Evolutionary conservation across 1,140 invertebrate species (phyloP).

Genomic region (Physella acuta): DNA sequence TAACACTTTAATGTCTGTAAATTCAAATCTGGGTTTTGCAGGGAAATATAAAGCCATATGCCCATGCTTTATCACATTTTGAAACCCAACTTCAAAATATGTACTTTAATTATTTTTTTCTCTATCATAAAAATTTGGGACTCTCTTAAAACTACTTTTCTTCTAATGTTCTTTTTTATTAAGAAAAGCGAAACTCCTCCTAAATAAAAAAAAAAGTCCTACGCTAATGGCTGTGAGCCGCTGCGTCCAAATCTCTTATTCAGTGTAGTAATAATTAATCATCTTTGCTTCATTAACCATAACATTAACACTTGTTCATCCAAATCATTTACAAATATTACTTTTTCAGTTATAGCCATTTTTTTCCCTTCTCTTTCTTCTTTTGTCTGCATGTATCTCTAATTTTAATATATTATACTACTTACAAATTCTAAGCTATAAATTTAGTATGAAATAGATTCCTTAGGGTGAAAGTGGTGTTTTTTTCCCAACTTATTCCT

Average conservation of each 20-base stretch:
- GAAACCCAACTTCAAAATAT: too few relatives aligned
- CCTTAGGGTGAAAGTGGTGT: too few relatives aligned
- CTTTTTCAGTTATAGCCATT: background rate
- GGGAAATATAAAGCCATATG: background rate
- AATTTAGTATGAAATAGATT: too few relatives aligned
- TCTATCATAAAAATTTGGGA: too few relatives aligned
- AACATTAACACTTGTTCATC: background rate
- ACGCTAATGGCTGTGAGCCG: too few relatives aligned
- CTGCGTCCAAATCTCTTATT: background rate
- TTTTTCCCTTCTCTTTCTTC: background rate
- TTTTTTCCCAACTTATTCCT: too few relatives aligned
- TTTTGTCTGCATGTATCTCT: conserved; percentile 7
- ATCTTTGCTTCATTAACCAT: conserved; percentile 19
- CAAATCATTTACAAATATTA: background rate
- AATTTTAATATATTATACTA: background rate
- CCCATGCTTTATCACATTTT: conserved; percentile 1
- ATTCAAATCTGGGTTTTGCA: background rate
- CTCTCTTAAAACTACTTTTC: too few relatives aligned
- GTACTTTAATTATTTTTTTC: too few relatives aligned
- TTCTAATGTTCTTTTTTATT: too few relatives aligned
- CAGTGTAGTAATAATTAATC: conserved; percentile 6
- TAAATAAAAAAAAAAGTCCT: too few relatives aligned
- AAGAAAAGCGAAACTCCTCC: too few relatives aligned
- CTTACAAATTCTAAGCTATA: too few relatives aligned
- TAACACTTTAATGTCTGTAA: background rate